Percentiles rank a stretch among this genome's conserved stretches.
phyloP scores from a whole-genome alignment of 2,113 vertebrate genomes.

The Camarhynchus parvulus region DNA sequence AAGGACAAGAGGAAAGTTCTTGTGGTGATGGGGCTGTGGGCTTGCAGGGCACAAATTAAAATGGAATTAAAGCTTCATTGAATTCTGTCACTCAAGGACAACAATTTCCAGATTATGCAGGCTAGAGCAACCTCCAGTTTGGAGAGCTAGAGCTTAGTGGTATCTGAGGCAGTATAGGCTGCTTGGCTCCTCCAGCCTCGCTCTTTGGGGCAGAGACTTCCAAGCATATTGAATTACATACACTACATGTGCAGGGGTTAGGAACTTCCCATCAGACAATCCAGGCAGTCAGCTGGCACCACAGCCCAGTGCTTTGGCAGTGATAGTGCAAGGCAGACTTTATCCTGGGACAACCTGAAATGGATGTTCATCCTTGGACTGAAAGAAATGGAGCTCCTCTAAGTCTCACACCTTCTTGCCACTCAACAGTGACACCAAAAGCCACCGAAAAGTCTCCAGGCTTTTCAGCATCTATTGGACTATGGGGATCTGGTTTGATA shows the following conservation, averaged over 20 bases:
- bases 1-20: background rate
- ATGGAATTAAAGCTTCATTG: background rate
- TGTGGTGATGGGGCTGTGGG: background rate
- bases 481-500: background rate
- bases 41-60: background rate
- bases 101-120: background rate
- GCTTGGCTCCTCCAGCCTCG: background rate
- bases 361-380: background rate
- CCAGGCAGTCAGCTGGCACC: background rate
- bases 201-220: background rate
- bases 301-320: rapidly evolving
- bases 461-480: background rate
- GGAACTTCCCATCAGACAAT: background rate
- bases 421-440: background rate
- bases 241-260: rapidly evolving
- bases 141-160: background rate
- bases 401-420: background rate
- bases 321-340: background rate
- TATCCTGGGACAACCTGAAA: background rate
- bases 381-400: background rate
- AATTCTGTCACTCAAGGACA: background rate
- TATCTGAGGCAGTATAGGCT: background rate
- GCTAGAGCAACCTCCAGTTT: background rate
- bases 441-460: background rate
- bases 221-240: background rate